phyloP scores from a whole-genome alignment of 2,797 vertebrate genomes.

The Malacoraja senta region DNA sequence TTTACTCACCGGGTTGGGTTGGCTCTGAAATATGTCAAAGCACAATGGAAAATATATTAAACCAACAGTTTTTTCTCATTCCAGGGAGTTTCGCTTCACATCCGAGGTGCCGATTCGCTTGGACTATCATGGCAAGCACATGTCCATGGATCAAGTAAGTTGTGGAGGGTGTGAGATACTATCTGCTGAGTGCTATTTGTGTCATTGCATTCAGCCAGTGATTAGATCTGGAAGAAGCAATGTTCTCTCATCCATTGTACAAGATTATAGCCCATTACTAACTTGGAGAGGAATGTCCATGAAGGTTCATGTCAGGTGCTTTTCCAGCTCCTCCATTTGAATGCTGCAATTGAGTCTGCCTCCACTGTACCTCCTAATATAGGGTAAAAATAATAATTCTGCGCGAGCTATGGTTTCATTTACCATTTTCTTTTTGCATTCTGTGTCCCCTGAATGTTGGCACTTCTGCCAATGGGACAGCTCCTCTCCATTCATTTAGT shows the following conservation, averaged over 20 bases:
- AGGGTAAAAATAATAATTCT: not conserved
- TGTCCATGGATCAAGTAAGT: constrained; percentile 91
- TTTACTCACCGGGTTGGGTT: no score
- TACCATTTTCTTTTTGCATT: not conserved
- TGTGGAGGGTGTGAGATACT: not conserved
- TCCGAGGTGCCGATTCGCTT: constrained; percentile 93
- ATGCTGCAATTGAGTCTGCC: not conserved
- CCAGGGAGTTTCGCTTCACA: constrained; percentile 94
- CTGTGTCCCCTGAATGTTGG: not conserved
- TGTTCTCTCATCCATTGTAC: not conserved
- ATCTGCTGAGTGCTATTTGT: not conserved
- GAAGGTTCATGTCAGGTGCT: not conserved
- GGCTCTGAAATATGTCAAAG: no score
- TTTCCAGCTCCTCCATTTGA: not conserved
- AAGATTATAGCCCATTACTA: not conserved
- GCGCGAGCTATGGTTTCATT: not conserved
- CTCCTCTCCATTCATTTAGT: no score
- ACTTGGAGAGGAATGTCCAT: not conserved
- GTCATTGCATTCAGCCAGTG: not conserved
- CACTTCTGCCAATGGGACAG: not conserved
- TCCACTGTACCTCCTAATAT: not conserved
- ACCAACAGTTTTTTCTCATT: constrained; percentile 32
- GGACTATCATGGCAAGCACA: constrained; percentile 95
- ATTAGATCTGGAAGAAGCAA: not conserved
- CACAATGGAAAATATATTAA: no score